Percentiles rank a stretch among this genome's conserved stretches.
Conservation (phyloP, 1,140 invertebrate species). For the Bactericera cockerelli region DNA sequence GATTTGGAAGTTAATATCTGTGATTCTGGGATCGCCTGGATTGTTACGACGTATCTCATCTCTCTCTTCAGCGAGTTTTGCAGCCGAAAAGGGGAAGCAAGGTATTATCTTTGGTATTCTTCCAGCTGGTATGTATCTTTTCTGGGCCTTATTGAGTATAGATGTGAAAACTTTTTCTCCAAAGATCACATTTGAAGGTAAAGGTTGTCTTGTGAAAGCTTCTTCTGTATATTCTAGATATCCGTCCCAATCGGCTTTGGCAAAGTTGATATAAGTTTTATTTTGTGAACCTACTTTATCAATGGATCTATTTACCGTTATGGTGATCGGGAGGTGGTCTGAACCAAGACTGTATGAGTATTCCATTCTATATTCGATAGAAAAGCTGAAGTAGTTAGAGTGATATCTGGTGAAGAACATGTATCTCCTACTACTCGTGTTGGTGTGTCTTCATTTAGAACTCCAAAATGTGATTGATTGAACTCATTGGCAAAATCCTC, state of each 20-base stretch:
- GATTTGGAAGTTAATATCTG: background rate
- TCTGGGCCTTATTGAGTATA: background rate
- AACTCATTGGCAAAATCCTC: constrained; percentile 4
- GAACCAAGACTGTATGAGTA: background rate
- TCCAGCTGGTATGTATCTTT: background rate
- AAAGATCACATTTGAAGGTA: background rate
- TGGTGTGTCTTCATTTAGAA: background rate
- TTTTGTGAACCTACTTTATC: background rate
- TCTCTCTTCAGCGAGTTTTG: constrained; percentile 5
- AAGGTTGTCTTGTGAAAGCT: background rate
- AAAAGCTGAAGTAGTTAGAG: background rate
- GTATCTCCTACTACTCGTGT: background rate
- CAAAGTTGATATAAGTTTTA: constrained; percentile 10
- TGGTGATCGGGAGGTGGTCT: constrained; percentile 11
- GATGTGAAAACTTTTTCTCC: background rate
- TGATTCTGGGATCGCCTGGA: background rate
- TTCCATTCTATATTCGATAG: constrained; percentile 4
- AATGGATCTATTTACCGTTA: background rate
- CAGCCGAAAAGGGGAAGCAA: background rate
- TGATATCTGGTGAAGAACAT: constrained; percentile 8
- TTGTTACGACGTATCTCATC: background rate
- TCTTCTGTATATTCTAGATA: background rate
- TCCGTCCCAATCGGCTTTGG: constrained; percentile 7
- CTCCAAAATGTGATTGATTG: background rate
- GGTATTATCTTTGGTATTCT: constrained; percentile 6